Conservation (phyloP, 2,888 invertebrate species). For the Scelioninae gen. 2 region DNA sequence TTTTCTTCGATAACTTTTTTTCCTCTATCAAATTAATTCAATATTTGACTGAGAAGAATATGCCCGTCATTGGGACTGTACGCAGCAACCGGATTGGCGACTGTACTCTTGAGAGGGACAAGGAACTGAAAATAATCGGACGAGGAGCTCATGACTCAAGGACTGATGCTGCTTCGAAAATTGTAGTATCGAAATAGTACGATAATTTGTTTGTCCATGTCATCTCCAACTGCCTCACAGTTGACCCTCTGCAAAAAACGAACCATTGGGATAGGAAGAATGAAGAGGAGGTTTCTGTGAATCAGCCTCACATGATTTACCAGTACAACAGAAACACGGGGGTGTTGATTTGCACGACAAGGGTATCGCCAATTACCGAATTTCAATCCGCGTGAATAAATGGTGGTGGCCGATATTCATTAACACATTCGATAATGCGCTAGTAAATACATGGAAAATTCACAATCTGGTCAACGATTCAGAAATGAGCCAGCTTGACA, state of each 20-base stretch:
- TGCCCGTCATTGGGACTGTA: slow-evolving; percentile 36
- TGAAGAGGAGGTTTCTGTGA: slow-evolving; percentile 17
- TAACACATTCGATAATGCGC: slow-evolving; percentile 57
- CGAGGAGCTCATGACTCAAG: slow-evolving; percentile 33
- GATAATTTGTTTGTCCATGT: slow-evolving; percentile 32
- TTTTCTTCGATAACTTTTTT: slow-evolving; percentile 41
- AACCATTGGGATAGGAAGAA: slow-evolving; percentile 20
- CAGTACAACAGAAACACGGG: slow-evolving; percentile 54
- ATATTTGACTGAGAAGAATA: slow-evolving; percentile 23
- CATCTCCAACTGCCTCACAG: slow-evolving; percentile 13
- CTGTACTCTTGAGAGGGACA: slow-evolving; percentile 20
- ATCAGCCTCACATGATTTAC: slow-evolving; percentile 41
- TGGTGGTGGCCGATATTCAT: slow-evolving; percentile 64
- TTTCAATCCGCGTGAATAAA: slow-evolving; percentile 60
- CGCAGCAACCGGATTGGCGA: slow-evolving; percentile 27
- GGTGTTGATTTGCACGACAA: slow-evolving; percentile 59
- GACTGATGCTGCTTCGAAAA: slow-evolving; percentile 7
- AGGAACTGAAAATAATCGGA: slow-evolving; percentile 29
- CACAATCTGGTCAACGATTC: slow-evolving; percentile 11
- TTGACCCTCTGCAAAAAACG: slow-evolving; percentile 14
- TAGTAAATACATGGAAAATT: slow-evolving; percentile 61
- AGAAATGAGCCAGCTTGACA: slow-evolving; percentile 4
- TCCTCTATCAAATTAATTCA: slow-evolving; percentile 23
- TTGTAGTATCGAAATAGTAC: too few relatives aligned
- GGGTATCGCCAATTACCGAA: slow-evolving; percentile 61